These are phyloP conservation scores for Pipra filicauda DNA, from an alignment of 2,113 vertebrate genomes.

Conservation along the genomic window DNA sequence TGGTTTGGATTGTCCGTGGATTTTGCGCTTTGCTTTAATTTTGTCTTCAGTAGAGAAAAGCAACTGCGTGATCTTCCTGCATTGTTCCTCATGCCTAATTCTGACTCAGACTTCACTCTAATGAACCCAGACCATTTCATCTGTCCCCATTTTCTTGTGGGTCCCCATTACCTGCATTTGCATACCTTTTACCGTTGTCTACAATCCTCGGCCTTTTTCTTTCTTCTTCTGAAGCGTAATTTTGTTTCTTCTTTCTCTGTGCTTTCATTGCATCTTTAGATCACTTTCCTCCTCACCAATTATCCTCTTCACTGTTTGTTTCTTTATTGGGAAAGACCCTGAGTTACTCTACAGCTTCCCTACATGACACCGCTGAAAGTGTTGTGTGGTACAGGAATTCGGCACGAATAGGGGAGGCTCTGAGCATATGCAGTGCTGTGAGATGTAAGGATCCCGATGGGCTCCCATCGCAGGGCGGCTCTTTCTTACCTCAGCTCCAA, in stretches of 20 bases:
- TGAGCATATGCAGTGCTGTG: background rate
- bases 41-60: background rate
- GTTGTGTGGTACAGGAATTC: background rate
- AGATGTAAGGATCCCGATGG: background rate
- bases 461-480: background rate
- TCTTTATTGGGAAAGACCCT: background rate
- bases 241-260: background rate
- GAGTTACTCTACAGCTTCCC: background rate
- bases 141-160: background rate
- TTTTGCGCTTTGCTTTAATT: background rate
- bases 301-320: background rate
- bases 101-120: background rate
- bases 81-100: background rate
- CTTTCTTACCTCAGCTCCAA: background rate
- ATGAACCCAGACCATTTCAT: background rate
- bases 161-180: background rate
- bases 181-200: background rate
- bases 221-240: background rate
- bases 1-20: background rate
- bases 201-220: background rate
- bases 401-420: background rate
- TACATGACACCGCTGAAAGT: fast-evolving
- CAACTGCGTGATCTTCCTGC: background rate
- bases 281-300: background rate
- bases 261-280: background rate